Evolutionary conservation across 2,797 vertebrate species (phyloP).

Genomic region (Sebastes vulpes): DNA sequence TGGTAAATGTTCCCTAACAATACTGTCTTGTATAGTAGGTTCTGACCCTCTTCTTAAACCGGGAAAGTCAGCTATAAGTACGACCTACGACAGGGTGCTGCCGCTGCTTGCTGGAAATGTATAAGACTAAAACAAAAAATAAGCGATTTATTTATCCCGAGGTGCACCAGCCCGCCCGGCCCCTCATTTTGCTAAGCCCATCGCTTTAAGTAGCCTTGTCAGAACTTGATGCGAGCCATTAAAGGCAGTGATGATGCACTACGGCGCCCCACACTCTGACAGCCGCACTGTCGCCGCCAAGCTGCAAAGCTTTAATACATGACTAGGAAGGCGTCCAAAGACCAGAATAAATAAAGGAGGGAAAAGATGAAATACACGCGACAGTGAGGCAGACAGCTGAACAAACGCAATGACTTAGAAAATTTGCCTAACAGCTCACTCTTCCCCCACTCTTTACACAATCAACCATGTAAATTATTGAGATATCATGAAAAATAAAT

Average conservation of each 20-base stretch:
- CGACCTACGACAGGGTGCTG: constrained; percentile 35
- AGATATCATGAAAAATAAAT: constrained; percentile 84
- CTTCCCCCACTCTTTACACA: constrained; percentile 76
- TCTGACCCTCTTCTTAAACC: constrained; percentile 66
- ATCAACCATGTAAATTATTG: constrained; percentile 83
- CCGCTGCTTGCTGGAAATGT: constrained; percentile 34
- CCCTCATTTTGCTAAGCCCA: constrained; percentile 69
- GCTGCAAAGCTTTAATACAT: constrained; percentile 77
- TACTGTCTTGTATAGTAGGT: constrained; percentile 65
- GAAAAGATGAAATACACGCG: constrained; percentile 77
- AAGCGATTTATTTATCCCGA: constrained; percentile 62
- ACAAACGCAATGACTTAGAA: constrained; percentile 83
- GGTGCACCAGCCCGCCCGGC: constrained; percentile 39
- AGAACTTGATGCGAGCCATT: constrained; percentile 75
- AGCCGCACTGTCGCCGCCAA: constrained; percentile 69
- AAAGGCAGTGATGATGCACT: constrained; percentile 71
- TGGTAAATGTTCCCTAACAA: constrained; percentile 75
- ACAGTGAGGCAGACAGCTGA: constrained; percentile 81
- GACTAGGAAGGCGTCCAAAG: constrained; percentile 82
- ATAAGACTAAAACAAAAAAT: constrained; percentile 52
- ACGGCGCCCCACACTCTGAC: constrained; percentile 49
- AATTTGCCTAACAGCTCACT: constrained; percentile 76
- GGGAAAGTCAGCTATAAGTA: constrained; percentile 64
- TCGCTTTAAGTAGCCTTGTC: constrained; percentile 75
- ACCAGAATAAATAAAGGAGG: constrained; percentile 81